Evolutionary conservation across 2,888 invertebrate species (phyloP), one percentile per base, ranked within the genome.

Genomic region (Epinotia brunnichana): DNA sequence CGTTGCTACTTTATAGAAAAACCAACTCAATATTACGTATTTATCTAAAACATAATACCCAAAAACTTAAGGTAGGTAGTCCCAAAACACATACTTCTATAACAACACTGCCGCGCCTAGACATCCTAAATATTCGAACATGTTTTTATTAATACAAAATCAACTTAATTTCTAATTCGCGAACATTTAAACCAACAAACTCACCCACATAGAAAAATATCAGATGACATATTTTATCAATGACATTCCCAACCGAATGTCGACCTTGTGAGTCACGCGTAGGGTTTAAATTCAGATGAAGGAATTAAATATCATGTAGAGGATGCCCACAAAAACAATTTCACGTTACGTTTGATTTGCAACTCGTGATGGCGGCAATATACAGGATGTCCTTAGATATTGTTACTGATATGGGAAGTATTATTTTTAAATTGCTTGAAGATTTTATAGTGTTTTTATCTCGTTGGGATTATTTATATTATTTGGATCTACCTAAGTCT

Each of bases 331-430:
- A 69, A 61, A 71, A 71, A 73, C 73, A 73, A 73, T 73, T 73
- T 73, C 69, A 73, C 73, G 73, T 57, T 69, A 57, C 73, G 73
- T 73, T 73, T 73, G 63, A 73, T 73, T 63, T 68, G 73, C 13
- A 51, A n/a, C 72, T 72, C 67, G 54, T 57, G 73, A 62, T 69
- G 72, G 60, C 53, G 68, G 73, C 68, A 73, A 73, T 73, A 68
- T 68, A 69, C 68, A 73, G 62, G 48, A 41, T 69, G 73, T 53
- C 69, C 56, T 62, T 41, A 62, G 15, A 67, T 73, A 62, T 68
- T 68, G 72, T 73, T 73, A 62, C 68, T 62, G 68, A 57, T 68
- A 73, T 57, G 61, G 56, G 67, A 29, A 29, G 68, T 72, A 68
- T 48, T 72, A 71, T 67, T 68, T 73, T 73, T 53, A 63, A 68